phyloP scores from a whole-genome alignment of 2,888 invertebrate genomes.

The Mythimna ferrago region DNA sequence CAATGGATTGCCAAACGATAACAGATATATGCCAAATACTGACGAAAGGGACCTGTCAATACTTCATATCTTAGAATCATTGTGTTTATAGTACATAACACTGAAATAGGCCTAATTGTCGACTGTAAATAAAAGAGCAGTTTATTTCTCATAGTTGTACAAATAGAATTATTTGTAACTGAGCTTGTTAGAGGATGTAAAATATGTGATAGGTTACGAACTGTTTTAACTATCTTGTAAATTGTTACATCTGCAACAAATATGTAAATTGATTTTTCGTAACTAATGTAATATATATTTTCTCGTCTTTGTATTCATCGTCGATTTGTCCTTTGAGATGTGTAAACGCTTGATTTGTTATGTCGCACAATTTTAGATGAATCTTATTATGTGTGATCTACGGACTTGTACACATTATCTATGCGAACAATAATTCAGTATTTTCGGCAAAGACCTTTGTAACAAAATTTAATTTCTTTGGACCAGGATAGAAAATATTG shows the following conservation, averaged over 20 bases:
- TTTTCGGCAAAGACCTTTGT: constrained; percentile 5
- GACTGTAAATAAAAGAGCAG: constrained; percentile 73
- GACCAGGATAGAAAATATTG: neutral
- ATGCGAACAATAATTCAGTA: neutral
- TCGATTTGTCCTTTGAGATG: constrained; percentile 67
- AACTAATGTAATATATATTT: constrained; percentile 71
- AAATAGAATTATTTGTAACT: constrained; percentile 72
- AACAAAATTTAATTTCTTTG: neutral
- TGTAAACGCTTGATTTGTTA: constrained; percentile 66
- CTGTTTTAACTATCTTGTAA: constrained; percentile 75
- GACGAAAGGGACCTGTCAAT: constrained; percentile 85
- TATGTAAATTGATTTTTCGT: constrained; percentile 67
- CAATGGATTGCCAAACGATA: constrained; percentile 78
- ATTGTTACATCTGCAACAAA: constrained; percentile 71
- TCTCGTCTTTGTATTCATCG: constrained; percentile 67
- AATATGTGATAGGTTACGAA: constrained; percentile 68
- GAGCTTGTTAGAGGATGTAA: constrained; percentile 74
- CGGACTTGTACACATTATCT: constrained; percentile 32
- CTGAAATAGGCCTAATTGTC: constrained; percentile 64
- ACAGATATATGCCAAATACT: constrained; percentile 83
- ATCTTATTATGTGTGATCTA: constrained; percentile 42
- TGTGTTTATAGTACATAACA: constrained; percentile 60
- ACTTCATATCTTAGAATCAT: constrained; percentile 87
- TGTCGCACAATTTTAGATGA: constrained; percentile 65
- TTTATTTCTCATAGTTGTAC: constrained; percentile 81